Evolutionary conservation across 1,140 invertebrate species (phyloP).

Genomic region (Chrysoperla carnea): DNA sequence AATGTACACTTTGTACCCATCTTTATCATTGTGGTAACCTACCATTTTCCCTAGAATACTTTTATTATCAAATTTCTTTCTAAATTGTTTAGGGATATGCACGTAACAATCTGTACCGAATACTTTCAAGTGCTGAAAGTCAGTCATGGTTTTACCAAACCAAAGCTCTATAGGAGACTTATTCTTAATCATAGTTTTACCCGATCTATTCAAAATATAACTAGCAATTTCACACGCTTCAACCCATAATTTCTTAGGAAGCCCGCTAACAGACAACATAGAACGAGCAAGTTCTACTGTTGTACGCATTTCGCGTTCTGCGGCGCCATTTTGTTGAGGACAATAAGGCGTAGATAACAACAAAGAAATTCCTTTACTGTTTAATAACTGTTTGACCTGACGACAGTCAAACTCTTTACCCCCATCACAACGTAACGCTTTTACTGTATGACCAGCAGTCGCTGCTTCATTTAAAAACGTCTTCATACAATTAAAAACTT

Average conservation of each 20-base stretch:
- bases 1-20: not conserved
- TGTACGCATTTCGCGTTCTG: no score
- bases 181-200: slow-evolving; percentile 7
- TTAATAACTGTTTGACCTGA: slow-evolving; percentile 2
- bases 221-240: slow-evolving; percentile 14
- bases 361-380: slow-evolving; percentile 2
- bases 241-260: slow-evolving; percentile 10
- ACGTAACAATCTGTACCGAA: no score
- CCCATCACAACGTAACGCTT: slow-evolving; percentile 8
- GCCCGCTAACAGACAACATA: no score
- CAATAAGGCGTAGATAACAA: no score
- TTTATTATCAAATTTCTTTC: slow-evolving; percentile 12
- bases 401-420: slow-evolving; percentile 10
- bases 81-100: slow-evolving; percentile 8
- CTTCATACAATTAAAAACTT: no score
- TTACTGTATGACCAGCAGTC: slow-evolving; percentile 7
- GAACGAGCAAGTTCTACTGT: no score
- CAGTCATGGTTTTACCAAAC: slow-evolving; percentile 6
- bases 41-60: slow-evolving; percentile 9
- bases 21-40: slow-evolving; percentile 9
- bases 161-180: slow-evolving; percentile 18
- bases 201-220: slow-evolving; percentile 18
- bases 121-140: slow-evolving; percentile 4
- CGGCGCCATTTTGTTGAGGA: no score
- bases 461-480: no score